phyloP scores from a whole-genome alignment of 2,797 vertebrate genomes.

The Masticophis lateralis region DNA sequence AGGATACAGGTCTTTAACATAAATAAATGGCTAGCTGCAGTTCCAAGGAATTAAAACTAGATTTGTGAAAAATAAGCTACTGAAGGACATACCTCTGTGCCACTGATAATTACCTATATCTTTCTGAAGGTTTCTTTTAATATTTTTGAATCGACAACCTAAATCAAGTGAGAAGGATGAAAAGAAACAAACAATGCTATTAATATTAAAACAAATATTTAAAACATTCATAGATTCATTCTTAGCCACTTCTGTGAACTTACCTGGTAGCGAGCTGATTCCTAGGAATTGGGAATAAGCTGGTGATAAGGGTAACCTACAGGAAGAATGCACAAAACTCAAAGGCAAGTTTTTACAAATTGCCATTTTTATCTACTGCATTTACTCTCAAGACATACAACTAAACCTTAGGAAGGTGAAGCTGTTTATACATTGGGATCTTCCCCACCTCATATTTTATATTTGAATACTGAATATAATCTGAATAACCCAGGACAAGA shows the following conservation, averaged over 20 bases:
- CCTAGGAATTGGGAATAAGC: constrained; percentile 81
- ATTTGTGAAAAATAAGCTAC: background rate
- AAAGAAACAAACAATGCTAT: background rate
- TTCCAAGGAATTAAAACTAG: background rate
- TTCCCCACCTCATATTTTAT: background rate
- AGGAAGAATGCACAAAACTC: constrained; percentile 1
- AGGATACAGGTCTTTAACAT: background rate
- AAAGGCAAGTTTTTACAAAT: background rate
- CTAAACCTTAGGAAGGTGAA: background rate
- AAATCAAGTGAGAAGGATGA: constrained; percentile 20
- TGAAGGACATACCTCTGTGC: background rate
- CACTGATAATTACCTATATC: constrained; percentile 76
- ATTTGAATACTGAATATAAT: background rate
- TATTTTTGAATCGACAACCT: constrained; percentile 89
- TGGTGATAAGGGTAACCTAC: constrained; percentile 81
- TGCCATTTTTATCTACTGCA: background rate
- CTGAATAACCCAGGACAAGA: background rate
- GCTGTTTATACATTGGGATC: background rate
- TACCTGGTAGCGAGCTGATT: constrained; percentile 87
- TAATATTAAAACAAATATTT: background rate
- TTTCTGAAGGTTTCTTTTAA: constrained; percentile 83
- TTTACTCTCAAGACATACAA: background rate
- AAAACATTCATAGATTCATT: background rate
- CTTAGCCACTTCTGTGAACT: constrained; percentile 12
- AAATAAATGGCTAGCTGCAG: background rate